Percentiles rank a stretch among this genome's conserved stretches.
phyloP scores from a whole-genome alignment of 2,797 vertebrate genomes.

The Pangasius krempfi region DNA sequence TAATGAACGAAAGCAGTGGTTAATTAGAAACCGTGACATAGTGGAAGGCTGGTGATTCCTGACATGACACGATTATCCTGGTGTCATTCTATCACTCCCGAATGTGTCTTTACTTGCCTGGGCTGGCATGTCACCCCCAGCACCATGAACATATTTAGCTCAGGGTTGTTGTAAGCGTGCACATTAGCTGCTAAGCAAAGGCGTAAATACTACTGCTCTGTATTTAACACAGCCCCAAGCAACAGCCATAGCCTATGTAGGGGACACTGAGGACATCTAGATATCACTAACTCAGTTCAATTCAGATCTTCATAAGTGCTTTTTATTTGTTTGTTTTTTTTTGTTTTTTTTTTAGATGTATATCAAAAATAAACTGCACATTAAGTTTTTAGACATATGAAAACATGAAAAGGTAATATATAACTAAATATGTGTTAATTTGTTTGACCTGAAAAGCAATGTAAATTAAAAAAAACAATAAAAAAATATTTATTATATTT shows the following conservation, averaged over 20 bases:
- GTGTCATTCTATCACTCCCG: slow-evolving; percentile 35
- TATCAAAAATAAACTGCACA: neutral
- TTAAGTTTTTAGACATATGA: neutral
- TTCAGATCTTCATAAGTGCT: neutral
- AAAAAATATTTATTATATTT: neutral
- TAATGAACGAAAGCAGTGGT: neutral
- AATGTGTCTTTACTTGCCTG: slow-evolving; percentile 55
- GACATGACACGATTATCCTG: slow-evolving; percentile 46
- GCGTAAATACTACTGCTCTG: slow-evolving; percentile 46
- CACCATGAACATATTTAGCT: slow-evolving; percentile 48
- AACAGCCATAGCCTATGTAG: too few relatives aligned
- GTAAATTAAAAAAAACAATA: neutral
- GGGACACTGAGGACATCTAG: too few relatives aligned
- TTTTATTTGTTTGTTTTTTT: neutral
- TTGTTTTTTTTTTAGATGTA: neutral
- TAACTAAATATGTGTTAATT: neutral
- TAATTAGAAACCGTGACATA: slow-evolving; percentile 31
- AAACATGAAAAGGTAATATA: neutral
- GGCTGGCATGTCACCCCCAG: slow-evolving; percentile 45
- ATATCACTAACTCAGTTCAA: too few relatives aligned
- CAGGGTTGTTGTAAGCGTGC: slow-evolving; percentile 45
- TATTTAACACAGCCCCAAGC: slow-evolving; percentile 33
- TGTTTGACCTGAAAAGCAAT: neutral
- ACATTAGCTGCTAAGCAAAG: slow-evolving; percentile 43
- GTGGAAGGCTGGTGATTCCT: slow-evolving; percentile 40